Conservation (phyloP, 1,140 invertebrate genomes). For the Uloborus diversus region DNA sequence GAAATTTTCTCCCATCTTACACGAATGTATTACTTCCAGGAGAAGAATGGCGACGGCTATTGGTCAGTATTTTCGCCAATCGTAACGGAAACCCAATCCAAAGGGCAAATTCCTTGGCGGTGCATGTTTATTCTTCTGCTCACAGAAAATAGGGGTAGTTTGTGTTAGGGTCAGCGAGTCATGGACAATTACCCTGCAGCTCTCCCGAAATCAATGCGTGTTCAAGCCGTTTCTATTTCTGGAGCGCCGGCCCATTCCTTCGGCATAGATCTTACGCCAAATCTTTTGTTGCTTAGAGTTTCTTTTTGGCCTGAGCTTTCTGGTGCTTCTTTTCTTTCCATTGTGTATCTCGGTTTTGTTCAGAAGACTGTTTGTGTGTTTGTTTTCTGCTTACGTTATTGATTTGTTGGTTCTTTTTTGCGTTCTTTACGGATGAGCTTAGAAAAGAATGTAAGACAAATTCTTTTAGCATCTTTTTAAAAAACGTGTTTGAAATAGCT, state of each 20-base stretch:
- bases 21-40: constrained; percentile 12
- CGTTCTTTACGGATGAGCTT: no score
- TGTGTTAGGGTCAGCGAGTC: constrained; percentile 40
- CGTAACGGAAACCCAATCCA: constrained; percentile 32
- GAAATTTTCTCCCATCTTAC: not conserved
- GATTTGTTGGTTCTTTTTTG: no score
- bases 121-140: constrained; percentile 20
- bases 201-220: not conserved
- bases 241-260: constrained; percentile 12
- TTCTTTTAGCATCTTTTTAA: no score
- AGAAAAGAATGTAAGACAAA: no score
- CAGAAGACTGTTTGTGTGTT: no score
- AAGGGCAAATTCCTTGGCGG: constrained; percentile 6
- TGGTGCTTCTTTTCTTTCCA: not conserved
- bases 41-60: constrained; percentile 1
- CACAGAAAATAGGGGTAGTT: constrained; percentile 24
- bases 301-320: not conserved
- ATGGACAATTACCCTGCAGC: constrained; percentile 30
- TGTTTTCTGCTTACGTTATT: no score
- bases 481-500: no score
- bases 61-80: constrained; percentile 26
- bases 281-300: not conserved
- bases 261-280: not conserved
- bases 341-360: no score
- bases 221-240: constrained; percentile 35